A percentile compares a stretch with the other conserved stretches of the same genome.
Conservation (phyloP, 2,888 invertebrate species). For the Parnassius orleans region DNA sequence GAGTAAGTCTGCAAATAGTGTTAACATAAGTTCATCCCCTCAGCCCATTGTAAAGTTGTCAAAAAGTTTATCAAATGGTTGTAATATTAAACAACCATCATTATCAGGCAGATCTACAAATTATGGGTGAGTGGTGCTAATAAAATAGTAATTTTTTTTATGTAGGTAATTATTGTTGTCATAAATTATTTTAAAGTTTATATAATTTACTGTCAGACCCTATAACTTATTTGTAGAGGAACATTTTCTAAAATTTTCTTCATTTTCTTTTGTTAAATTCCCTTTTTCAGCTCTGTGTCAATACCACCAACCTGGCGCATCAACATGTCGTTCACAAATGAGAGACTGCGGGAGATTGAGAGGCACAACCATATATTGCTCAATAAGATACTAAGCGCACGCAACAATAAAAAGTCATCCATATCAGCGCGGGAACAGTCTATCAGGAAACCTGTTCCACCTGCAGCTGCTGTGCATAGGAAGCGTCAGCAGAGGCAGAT, state of each 20-base stretch:
- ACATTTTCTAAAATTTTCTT: background rate
- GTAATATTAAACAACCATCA: slow-evolving; percentile 49
- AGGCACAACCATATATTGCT: slow-evolving; percentile 81
- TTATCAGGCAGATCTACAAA: slow-evolving; percentile 60
- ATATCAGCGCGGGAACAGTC: slow-evolving; percentile 51
- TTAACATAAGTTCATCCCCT: slow-evolving; percentile 33
- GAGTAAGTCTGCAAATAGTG: slow-evolving; percentile 40
- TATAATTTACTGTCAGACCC: too few relatives aligned
- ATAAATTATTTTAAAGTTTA: too few relatives aligned
- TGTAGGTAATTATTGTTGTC: too few relatives aligned
- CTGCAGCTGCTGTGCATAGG: slow-evolving; percentile 76
- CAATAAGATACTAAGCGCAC: slow-evolving; percentile 76
- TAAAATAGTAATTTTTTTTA: background rate
- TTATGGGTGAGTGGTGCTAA: slow-evolving; percentile 53
- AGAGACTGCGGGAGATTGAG: slow-evolving; percentile 81
- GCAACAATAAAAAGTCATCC: slow-evolving; percentile 59
- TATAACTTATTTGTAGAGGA: too few relatives aligned
- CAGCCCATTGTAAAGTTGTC: slow-evolving; percentile 51
- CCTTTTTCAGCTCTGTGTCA: slow-evolving; percentile 51
- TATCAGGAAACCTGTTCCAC: slow-evolving; percentile 46
- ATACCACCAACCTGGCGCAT: slow-evolving; percentile 53
- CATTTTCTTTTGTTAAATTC: background rate
- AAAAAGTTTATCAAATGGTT: slow-evolving; percentile 61
- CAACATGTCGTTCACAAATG: slow-evolving; percentile 81
- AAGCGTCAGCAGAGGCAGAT: slow-evolving; percentile 79